Conservation (phyloP, 2,113 vertebrate genomes). For the Ctenomys sociabilis region DNA sequence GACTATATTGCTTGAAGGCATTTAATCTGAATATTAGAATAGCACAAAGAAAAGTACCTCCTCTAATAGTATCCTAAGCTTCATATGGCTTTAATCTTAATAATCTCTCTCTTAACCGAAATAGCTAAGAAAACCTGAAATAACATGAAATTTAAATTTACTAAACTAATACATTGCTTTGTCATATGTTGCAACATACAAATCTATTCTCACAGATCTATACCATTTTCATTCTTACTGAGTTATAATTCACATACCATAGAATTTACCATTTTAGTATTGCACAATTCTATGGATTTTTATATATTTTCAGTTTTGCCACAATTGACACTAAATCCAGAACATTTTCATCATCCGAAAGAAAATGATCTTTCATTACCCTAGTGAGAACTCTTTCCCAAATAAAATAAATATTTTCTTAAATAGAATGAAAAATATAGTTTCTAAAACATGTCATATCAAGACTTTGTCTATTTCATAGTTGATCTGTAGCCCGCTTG, state of each 20-base stretch:
- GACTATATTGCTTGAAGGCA: neutral
- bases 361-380: neutral
- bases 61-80: neutral
- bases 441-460: neutral
- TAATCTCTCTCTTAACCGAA: neutral
- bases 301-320: neutral
- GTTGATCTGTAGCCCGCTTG: neutral
- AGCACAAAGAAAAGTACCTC: neutral
- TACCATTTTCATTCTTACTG: neutral
- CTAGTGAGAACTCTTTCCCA: neutral
- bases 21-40: neutral
- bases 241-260: neutral
- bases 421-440: neutral
- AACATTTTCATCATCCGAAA: neutral
- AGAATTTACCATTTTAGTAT: neutral
- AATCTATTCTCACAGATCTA: neutral
- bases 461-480: neutral
- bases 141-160: neutral
- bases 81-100: neutral
- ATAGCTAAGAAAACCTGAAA: neutral
- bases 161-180: neutral
- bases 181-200: neutral
- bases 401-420: conserved; percentile 18
- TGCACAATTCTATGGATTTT: neutral
- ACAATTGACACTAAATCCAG: neutral